phyloP scores from a whole-genome alignment of 1,140 invertebrate genomes.

The Parasteatoda tepidariorum region DNA sequence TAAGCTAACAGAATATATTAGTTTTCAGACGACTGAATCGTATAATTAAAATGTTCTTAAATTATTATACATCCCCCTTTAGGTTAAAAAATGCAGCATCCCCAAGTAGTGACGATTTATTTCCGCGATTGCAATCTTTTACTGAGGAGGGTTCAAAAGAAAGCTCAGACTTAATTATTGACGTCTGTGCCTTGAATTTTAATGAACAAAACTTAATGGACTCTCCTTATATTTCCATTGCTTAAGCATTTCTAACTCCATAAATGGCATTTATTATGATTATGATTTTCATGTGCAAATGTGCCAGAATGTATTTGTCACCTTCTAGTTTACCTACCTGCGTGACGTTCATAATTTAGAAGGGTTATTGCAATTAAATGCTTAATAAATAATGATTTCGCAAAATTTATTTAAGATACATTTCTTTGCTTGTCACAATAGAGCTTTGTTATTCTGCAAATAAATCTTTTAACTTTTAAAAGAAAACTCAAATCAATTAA shows the following conservation, averaged over 20 bases:
- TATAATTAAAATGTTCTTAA: too few relatives aligned
- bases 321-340: conserved; percentile 54
- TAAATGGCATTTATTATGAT: conserved; percentile 61
- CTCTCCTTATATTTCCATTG: conserved; percentile 57
- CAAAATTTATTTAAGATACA: too few relatives aligned
- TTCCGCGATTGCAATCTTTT: conserved; percentile 47
- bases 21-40: too few relatives aligned
- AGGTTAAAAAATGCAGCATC: background rate
- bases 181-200: conserved; percentile 49
- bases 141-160: conserved; percentile 31
- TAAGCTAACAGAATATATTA: too few relatives aligned
- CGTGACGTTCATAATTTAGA: conserved; percentile 37
- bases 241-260: conserved; percentile 40
- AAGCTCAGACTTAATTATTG: conserved; percentile 60
- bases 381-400: conserved; percentile 32
- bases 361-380: conserved; percentile 37
- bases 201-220: conserved; percentile 53
- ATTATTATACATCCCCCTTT: background rate
- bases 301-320: conserved; percentile 55
- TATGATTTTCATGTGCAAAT: conserved; percentile 58
- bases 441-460: too few relatives aligned
- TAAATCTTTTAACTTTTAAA: too few relatives aligned
- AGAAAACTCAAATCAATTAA: too few relatives aligned
- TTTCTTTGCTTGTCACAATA: too few relatives aligned
- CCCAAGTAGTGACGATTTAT: conserved; percentile 34